Evolutionary conservation across 2,113 vertebrate species (phyloP), one percentile per base, ranked within the genome.

Genomic region (Nesoenas mayeri): DNA sequence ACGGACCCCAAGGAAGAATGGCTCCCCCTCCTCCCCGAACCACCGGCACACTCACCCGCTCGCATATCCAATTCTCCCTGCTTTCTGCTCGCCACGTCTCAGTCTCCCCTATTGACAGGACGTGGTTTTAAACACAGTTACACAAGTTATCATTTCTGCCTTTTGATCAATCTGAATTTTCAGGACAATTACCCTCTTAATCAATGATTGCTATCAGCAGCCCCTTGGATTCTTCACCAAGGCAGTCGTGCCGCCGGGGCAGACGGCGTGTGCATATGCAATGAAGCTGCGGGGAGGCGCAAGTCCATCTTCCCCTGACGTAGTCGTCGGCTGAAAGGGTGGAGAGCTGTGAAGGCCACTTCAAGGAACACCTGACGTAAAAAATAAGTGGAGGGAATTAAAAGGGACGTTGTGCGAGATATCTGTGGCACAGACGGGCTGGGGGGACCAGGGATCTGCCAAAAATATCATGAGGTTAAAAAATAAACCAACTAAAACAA

Each of bases 81-180:
- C 96, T 96, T 96, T 97, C 94, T 96, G 96, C 69, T 91, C 6
- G 26, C 97, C 97, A 96, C 97, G 95, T 97, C 97, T 98, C 97
- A 94, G 91, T 97, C 97, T 97, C 97, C 94, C 96, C 97, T 97
- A 98, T 97, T 97, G 98, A 98, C 97, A 98, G 97, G 97, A 97
- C 96, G 96, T 97, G 98, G 98, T 96, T 98, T 98, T 98, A 98
- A 98, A 98, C 98, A 98, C 97, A 98, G 97, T 97, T 97, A 98
- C 98, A 97, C 98, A 98, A 98, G 97, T 98, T 98, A 98, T 98
- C 98, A 98, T 98, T 98, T 98, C 97, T 97, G 97, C 97, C 97
- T 98, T 97, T 97, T 98, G 97, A 98, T 98, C 98, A 98, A 98
- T 98, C 98, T 98, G 97, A 98, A 98, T 98, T 98, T 98, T 98